Percentiles rank a stretch among this genome's conserved stretches.
phyloP scores from a whole-genome alignment of 2,888 invertebrate genomes.

The Cremastobaeus sp. region DNA sequence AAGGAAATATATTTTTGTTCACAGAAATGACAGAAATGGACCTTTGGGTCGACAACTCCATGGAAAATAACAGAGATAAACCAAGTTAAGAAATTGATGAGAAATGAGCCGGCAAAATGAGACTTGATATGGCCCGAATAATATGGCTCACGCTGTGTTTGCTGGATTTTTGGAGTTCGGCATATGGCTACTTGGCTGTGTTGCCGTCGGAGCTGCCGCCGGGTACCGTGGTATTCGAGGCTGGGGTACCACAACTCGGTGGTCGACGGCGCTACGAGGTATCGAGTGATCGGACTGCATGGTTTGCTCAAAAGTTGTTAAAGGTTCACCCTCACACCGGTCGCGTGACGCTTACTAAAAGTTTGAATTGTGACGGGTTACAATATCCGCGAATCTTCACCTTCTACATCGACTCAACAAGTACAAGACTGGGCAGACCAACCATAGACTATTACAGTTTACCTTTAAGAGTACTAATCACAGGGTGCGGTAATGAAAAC shows the following conservation, averaged over 20 bases:
- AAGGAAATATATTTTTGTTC: too few species aligned
- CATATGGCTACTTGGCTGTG: constrained; percentile 73
- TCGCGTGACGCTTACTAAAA: constrained; percentile 85
- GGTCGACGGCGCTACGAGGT: constrained; percentile 89
- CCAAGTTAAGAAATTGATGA: too few species aligned
- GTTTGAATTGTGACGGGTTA: constrained; percentile 87
- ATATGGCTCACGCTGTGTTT: constrained; percentile 67
- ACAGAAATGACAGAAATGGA: too few species aligned
- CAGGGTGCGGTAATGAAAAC: constrained; percentile 85
- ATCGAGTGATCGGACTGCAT: constrained; percentile 88
- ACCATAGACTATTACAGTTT: constrained; percentile 91
- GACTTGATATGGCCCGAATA: constrained; percentile 70
- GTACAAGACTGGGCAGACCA: constrained; percentile 83
- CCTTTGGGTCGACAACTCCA: too few species aligned
- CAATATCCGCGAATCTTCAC: constrained; percentile 92
- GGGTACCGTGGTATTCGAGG: constrained; percentile 86
- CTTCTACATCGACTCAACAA: constrained; percentile 91
- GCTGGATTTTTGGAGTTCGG: constrained; percentile 56
- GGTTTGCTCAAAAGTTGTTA: constrained; percentile 88
- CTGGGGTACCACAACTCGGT: constrained; percentile 88
- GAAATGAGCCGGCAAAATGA: constrained; percentile 48
- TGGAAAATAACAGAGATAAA: too few species aligned
- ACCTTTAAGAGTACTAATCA: constrained; percentile 86
- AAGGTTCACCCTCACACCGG: constrained; percentile 87
- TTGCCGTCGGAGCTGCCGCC: constrained; percentile 79